These are phyloP conservation scores for Polietes domitor DNA, from an alignment of 2,888 invertebrate genomes.

Conservation along the genomic window DNA sequence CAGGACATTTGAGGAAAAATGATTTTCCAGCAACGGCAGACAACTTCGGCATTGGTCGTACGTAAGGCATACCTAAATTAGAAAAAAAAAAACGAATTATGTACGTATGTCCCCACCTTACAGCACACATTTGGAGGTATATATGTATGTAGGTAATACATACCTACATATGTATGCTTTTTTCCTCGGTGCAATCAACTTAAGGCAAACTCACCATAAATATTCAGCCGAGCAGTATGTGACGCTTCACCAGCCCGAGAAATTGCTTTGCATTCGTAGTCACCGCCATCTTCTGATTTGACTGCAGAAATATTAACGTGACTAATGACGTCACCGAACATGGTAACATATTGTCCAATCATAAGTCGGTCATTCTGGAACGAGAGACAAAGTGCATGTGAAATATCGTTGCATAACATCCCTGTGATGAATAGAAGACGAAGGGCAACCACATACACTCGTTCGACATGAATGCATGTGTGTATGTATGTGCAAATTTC, in stretches of 20 bases:
- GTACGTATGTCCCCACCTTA: not conserved
- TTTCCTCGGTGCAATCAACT: conserved; percentile 50
- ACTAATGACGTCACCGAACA: conserved; percentile 94
- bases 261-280: conserved; percentile 91
- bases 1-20: conserved; percentile 92
- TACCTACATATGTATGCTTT: not conserved
- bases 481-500: too few relatives aligned
- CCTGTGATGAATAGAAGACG: not conserved
- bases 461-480: too few relatives aligned
- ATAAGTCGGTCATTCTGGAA: conserved; percentile 86
- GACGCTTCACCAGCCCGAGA: conserved; percentile 89
- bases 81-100: conserved; percentile 4
- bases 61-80: conserved; percentile 86
- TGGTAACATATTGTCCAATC: conserved; percentile 94
- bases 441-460: not conserved
- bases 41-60: conserved; percentile 91
- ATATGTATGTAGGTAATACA: too few relatives aligned
- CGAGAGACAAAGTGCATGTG: not conserved
- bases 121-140: not conserved
- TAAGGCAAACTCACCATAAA: conserved; percentile 84
- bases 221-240: conserved; percentile 93
- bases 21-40: conserved; percentile 91
- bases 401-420: not conserved
- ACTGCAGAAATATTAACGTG: conserved; percentile 94
- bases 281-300: conserved; percentile 93